A percentile compares a stretch with the other conserved stretches of the same genome.
These are phyloP conservation scores for Psittacula echo DNA, from an alignment of 2,797 vertebrate genomes.

Conservation along the genomic window DNA sequence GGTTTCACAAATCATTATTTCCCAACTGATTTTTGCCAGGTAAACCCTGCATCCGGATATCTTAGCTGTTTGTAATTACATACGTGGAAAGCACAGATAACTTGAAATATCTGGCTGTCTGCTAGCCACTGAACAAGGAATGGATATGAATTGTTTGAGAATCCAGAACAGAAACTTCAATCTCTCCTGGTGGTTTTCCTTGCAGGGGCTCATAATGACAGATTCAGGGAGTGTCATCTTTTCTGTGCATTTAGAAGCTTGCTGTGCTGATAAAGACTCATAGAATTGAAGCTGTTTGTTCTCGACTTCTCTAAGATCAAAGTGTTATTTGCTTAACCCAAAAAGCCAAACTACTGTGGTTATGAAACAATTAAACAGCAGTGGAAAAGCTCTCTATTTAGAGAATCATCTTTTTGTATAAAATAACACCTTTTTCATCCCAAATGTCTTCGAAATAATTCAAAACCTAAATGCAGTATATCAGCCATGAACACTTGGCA, in stretches of 20 bases:
- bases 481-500: background rate
- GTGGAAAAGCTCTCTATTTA: background rate
- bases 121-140: background rate
- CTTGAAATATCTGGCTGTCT: background rate
- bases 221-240: background rate
- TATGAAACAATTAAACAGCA: conserved; percentile 46
- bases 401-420: background rate
- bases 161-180: background rate
- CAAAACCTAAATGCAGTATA: background rate
- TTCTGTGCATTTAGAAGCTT: background rate
- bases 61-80: background rate
- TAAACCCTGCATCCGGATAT: background rate
- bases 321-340: conserved; percentile 1
- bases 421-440: background rate
- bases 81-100: background rate
- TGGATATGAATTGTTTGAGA: background rate
- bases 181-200: background rate
- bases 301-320: background rate
- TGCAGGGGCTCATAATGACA: background rate
- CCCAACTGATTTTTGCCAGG: background rate
- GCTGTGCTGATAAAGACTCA: background rate
- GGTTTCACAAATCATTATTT: background rate
- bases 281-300: background rate
- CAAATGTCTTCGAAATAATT: background rate
- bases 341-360: background rate